These are phyloP conservation scores for Cryptoprocta ferox DNA, from an alignment of 2,797 vertebrate genomes.

Conservation along the genomic window DNA sequence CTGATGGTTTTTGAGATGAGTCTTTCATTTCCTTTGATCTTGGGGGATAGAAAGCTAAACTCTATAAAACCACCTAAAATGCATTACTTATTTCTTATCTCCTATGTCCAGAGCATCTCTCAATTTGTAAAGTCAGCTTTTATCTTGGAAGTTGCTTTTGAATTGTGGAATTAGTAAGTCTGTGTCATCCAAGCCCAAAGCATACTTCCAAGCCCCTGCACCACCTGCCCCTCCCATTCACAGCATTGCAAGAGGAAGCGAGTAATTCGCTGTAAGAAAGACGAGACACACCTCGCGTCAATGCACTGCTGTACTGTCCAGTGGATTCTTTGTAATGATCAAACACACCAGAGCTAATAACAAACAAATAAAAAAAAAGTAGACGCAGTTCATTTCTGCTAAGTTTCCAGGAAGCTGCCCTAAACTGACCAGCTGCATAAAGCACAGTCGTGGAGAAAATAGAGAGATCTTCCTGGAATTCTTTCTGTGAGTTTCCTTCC, in stretches of 20 bases:
- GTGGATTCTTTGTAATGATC: not conserved
- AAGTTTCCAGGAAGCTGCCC: not conserved
- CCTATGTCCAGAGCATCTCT: slow-evolving; percentile 31
- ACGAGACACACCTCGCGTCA: accelerated
- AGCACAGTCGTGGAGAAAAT: not conserved
- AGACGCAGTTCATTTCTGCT: not conserved
- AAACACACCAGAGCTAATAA: not conserved
- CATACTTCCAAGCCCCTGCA: not conserved
- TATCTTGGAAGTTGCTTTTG: slow-evolving; percentile 59
- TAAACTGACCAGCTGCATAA: not conserved
- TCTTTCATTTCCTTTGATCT: slow-evolving; percentile 62
- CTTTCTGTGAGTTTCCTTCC: not conserved
- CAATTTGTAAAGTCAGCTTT: slow-evolving; percentile 57
- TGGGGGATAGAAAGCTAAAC: not conserved
- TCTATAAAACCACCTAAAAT: not conserved
- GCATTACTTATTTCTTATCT: slow-evolving; percentile 57
- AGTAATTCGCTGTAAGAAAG: not conserved
- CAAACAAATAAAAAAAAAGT: not conserved
- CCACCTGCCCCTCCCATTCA: not conserved
- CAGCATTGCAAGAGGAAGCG: not conserved
- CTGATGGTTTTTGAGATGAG: not conserved
- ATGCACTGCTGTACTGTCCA: not conserved
- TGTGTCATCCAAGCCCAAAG: not conserved
- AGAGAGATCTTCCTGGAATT: not conserved
- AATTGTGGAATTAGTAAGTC: slow-evolving; percentile 33